Percentiles rank a stretch among this genome's conserved stretches.
Conservation (phyloP, 2,797 vertebrate species). For the Eulemur rubriventer region DNA sequence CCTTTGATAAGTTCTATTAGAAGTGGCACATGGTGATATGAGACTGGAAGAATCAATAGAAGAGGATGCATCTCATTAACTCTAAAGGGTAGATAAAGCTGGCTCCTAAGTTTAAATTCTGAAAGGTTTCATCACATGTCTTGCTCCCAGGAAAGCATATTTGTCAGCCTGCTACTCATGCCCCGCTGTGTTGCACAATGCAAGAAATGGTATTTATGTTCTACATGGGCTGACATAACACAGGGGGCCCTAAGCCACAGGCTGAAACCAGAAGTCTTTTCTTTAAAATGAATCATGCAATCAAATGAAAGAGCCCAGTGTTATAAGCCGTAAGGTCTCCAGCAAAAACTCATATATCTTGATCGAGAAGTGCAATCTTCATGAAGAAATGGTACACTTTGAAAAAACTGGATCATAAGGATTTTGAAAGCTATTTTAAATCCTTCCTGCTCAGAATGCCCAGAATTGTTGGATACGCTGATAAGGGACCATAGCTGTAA, state of each 20-base stretch:
- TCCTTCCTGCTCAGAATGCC: background rate
- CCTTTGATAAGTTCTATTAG: background rate
- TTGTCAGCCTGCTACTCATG: background rate
- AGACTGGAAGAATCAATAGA: background rate
- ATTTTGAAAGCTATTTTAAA: background rate
- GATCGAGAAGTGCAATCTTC: slow-evolving; percentile 2
- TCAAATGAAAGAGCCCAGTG: slow-evolving; percentile 57
- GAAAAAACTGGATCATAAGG: background rate
- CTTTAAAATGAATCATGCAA: slow-evolving; percentile 61
- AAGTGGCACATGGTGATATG: background rate
- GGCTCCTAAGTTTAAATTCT: background rate
- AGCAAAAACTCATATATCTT: slow-evolving; percentile 36
- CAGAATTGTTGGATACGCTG: background rate
- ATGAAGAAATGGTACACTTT: background rate
- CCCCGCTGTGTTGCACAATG: background rate
- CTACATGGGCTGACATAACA: background rate
- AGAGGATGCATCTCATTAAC: background rate
- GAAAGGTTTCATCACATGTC: background rate
- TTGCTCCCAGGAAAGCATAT: background rate
- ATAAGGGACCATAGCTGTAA: background rate
- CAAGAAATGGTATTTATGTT: slow-evolving; percentile 42
- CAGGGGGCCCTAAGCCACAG: slow-evolving; percentile 42
- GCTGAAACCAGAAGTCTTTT: slow-evolving; percentile 52
- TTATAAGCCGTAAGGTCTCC: slow-evolving; percentile 37
- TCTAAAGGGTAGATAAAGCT: background rate